Conservation (phyloP, 2,113 vertebrate genomes). For the Petromus typicus region DNA sequence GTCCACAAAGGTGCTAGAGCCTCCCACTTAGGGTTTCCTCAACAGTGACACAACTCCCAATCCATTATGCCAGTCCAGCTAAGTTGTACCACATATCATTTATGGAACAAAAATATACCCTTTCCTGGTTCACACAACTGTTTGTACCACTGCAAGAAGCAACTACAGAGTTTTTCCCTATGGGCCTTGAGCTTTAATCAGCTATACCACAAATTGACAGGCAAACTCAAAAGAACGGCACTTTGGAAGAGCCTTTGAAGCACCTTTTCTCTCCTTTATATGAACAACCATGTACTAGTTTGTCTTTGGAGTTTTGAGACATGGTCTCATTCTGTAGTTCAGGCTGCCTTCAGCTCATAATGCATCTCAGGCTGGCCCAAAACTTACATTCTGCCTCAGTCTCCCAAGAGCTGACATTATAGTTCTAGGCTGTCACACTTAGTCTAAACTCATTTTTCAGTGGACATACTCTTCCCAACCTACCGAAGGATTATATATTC, state of each 20-base stretch:
- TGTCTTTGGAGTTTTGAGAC: neutral
- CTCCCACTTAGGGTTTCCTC: neutral
- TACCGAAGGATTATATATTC: neutral
- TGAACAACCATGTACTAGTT: neutral
- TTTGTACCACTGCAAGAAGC: neutral
- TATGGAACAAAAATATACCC: neutral
- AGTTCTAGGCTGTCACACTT: neutral
- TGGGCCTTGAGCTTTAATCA: neutral
- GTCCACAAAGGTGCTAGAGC: neutral
- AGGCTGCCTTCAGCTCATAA: no score
- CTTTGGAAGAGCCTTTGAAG: neutral
- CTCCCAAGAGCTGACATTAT: neutral
- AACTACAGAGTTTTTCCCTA: neutral
- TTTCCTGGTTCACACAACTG: neutral
- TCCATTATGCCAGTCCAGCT: neutral
- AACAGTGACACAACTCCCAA: neutral
- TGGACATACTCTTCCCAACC: neutral
- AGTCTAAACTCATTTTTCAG: neutral
- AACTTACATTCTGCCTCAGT: neutral
- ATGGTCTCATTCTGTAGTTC: neutral
- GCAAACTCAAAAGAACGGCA: neutral
- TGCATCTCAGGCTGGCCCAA: neutral
- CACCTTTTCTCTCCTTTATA: neutral
- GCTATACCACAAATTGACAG: neutral
- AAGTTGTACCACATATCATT: fast-evolving